phyloP scores from a whole-genome alignment of 2,888 invertebrate species.

The Agonopterix heracliana region DNA sequence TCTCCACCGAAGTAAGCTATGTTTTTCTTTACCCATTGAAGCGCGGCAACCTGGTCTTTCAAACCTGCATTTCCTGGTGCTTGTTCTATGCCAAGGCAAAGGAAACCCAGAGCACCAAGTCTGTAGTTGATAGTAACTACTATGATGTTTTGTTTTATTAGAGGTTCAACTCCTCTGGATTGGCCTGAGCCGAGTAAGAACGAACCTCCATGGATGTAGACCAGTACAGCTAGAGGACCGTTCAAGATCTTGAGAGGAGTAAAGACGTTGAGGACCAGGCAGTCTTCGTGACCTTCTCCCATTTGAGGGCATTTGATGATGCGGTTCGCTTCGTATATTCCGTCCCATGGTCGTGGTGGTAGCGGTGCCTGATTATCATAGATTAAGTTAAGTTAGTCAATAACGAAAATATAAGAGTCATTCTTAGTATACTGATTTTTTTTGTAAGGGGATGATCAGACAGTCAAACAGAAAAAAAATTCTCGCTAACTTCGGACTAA shows the following conservation, averaged over 20 bases:
- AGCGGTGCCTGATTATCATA: conserved; percentile 19
- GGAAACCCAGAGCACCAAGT: conserved; percentile 31
- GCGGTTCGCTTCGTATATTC: conserved; percentile 23
- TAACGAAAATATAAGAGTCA: too few species aligned
- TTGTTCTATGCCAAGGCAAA: conserved; percentile 28
- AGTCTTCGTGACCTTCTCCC: conserved; percentile 32
- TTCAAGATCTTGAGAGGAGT: conserved; percentile 18
- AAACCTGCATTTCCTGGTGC: conserved; percentile 36
- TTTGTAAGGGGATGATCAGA: too few species aligned
- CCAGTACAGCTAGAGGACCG: conserved; percentile 22
- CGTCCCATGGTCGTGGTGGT: conserved; percentile 23
- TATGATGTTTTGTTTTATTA: conserved; percentile 26
- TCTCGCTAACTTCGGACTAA: too few species aligned
- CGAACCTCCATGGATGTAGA: conserved; percentile 31
- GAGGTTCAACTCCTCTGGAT: conserved; percentile 24
- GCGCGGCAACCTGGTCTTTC: conserved; percentile 34
- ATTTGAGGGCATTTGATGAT: conserved; percentile 29
- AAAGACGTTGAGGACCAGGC: conserved; percentile 33
- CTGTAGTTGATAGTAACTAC: conserved; percentile 34
- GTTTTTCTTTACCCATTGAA: conserved; percentile 31
- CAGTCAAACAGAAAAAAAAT: too few species aligned
- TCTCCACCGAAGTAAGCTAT: conserved; percentile 37
- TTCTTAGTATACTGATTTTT: too few species aligned
- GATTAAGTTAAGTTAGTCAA: too few species aligned
- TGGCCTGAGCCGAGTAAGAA: conserved; percentile 25